A percentile compares a stretch with the other conserved stretches of the same genome.
Evolutionary conservation across 2,113 vertebrate species (phyloP).

Genomic region (Solea solea): DNA sequence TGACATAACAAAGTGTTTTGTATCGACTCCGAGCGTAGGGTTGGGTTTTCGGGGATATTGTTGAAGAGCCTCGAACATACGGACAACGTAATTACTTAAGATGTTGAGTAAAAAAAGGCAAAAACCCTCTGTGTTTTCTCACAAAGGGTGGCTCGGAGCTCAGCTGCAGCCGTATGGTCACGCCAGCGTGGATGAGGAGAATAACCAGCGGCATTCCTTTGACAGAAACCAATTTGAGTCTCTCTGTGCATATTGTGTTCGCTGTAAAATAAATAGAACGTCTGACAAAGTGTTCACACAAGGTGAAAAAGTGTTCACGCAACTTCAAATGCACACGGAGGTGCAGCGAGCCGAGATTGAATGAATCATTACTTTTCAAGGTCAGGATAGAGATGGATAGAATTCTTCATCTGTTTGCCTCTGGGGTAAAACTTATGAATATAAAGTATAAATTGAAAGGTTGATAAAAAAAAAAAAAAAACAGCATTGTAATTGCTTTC

Average conservation of each 20-base stretch:
- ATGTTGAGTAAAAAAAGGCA: not conserved
- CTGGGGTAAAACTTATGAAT: not conserved
- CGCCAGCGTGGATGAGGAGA: conserved; percentile 20
- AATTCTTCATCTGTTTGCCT: not conserved
- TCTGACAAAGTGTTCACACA: conserved; percentile 15
- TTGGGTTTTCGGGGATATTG: conserved; percentile 11
- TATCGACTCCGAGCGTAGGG: conserved; percentile 24
- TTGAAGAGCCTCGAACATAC: conserved; percentile 19
- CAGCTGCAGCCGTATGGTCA: not conserved
- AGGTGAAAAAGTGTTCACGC: conserved; percentile 21
- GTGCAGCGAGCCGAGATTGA: not conserved
- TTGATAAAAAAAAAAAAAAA: not conserved
- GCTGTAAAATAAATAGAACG: conserved; percentile 20
- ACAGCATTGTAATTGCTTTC: not conserved
- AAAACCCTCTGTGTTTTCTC: not conserved
- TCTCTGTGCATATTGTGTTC: conserved; percentile 16
- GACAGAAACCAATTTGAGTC: conserved; percentile 13
- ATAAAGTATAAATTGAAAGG: not conserved
- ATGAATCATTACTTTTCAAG: conserved; percentile 15
- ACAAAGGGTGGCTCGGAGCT: conserved; percentile 5
- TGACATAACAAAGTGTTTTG: conserved; percentile 12
- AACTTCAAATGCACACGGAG: conserved; percentile 20
- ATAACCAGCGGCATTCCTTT: conserved; percentile 2
- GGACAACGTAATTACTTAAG: conserved; percentile 12
- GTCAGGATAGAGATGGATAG: conserved; percentile 1